Conservation (phyloP, 2,113 vertebrate genomes). For the Erinaceus europaeus region DNA sequence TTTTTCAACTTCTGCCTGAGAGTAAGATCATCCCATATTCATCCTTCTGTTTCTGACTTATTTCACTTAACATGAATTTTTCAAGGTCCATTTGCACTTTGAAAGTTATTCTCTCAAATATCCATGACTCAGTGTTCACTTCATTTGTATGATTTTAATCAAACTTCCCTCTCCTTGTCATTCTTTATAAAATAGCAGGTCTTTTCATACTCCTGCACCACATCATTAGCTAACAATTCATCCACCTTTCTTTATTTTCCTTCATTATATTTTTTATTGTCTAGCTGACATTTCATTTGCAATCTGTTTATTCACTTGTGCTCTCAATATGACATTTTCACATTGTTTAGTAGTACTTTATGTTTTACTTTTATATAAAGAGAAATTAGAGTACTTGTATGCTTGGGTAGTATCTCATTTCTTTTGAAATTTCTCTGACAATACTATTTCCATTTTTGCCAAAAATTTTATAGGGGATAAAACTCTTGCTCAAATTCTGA, state of each 20-base stretch:
- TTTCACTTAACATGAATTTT: too few relatives aligned
- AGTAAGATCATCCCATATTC: too few relatives aligned
- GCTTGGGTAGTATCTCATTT: background rate
- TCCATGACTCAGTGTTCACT: background rate
- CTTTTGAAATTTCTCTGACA: background rate
- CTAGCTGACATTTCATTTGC: conserved; percentile 49
- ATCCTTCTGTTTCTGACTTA: too few relatives aligned
- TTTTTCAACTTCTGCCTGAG: too few relatives aligned
- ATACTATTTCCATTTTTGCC: background rate
- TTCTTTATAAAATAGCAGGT: background rate
- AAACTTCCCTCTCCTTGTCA: background rate
- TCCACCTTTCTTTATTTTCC: background rate
- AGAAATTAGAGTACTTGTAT: background rate
- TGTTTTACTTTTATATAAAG: background rate
- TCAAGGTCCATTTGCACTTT: too few relatives aligned
- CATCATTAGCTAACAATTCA: conserved; percentile 35
- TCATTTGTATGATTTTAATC: background rate
- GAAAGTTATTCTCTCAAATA: background rate
- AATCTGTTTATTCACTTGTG: conserved; percentile 21
- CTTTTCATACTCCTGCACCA: background rate
- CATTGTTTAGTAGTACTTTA: background rate
- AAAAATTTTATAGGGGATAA: background rate
- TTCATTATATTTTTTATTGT: conserved; percentile 28
- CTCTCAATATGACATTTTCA: conserved; percentile 39
- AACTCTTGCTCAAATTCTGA: background rate